Base-by-base conservation (phyloP, 53 echinoderm and acorn worm species). In the Apostichopus leukothele region DNA sequence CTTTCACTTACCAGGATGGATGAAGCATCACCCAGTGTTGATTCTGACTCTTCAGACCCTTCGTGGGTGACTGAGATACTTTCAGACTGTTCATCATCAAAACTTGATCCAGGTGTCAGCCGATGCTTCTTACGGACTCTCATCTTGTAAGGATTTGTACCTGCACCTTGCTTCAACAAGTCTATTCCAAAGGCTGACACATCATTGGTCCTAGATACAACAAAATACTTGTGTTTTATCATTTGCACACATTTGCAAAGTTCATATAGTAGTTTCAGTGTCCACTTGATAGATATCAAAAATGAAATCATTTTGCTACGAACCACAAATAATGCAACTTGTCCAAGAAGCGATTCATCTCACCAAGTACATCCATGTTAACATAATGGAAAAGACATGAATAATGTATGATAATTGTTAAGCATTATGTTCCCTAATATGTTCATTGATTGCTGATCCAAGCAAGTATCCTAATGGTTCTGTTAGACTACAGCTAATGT, bases 101-200 rank as follows among this genome's bases (percentile, higher is more conserved):
- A 94, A 80, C 96, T 96, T 6, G 96, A 92, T 14, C 94, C 94
- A 25, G 96, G 96, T 16, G 94, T 96, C 74, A 93, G 88, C 52
- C 93, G 90, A 16, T 93, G 92, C 67, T 94, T 94, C 77, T 92
- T 93, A 52, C 87, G 86, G 88, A 94, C 92, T 39, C 93, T 90
- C 90, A 94, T 90, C 91, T 94, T 92, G 89, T 94, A 92, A 1
- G 91, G 85, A 12, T 66, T 90, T 22, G 25, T 53, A 63, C 93
- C 93, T 12, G 91, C 90, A 50, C 90, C 88, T 51, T 86, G 88
- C 92, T 95, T 95, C 86, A 93, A 73, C 71, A 96, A 89, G 81
- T 97, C 97, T 51, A 97, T 95, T 63, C 97, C 97, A 90, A 97
- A 97, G 74, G 97, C 97, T 19, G 97, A 94, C 79, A 97, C 89